Conservation (phyloP, 2,797 vertebrate species). For the Loriculus beryllinus region DNA sequence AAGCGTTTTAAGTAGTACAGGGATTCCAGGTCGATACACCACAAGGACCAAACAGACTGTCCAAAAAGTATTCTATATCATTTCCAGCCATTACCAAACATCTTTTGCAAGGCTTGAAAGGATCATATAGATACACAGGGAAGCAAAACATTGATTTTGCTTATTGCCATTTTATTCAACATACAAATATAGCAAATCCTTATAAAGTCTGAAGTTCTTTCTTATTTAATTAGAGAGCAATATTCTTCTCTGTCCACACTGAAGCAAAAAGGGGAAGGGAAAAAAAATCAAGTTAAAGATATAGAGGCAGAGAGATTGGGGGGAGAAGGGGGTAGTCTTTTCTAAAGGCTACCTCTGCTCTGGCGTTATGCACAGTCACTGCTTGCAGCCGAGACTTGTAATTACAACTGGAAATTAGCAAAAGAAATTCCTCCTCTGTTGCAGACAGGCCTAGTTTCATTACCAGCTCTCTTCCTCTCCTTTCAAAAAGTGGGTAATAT, state of each 20-base stretch:
- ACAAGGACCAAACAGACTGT: neutral
- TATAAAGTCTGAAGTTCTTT: neutral
- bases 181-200: neutral
- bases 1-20: constrained; percentile 9
- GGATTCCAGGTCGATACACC: constrained; percentile 6
- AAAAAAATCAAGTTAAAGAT: neutral
- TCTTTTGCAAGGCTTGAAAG: neutral
- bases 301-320: neutral
- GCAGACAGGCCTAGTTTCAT: neutral
- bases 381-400: neutral
- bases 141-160: neutral
- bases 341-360: neutral
- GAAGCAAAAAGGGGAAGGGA: neutral
- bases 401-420: neutral
- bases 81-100: neutral
- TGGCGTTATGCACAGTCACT: neutral
- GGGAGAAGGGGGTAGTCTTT: neutral
- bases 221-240: neutral
- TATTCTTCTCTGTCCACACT: neutral
- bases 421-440: neutral
- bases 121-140: neutral
- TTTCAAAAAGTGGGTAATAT: neutral
- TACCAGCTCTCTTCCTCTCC: neutral
- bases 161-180: neutral
- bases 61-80: neutral